Evolutionary conservation across 1,140 invertebrate genomes (phyloP).

Genomic region (Neotoxoptera formosana): DNA sequence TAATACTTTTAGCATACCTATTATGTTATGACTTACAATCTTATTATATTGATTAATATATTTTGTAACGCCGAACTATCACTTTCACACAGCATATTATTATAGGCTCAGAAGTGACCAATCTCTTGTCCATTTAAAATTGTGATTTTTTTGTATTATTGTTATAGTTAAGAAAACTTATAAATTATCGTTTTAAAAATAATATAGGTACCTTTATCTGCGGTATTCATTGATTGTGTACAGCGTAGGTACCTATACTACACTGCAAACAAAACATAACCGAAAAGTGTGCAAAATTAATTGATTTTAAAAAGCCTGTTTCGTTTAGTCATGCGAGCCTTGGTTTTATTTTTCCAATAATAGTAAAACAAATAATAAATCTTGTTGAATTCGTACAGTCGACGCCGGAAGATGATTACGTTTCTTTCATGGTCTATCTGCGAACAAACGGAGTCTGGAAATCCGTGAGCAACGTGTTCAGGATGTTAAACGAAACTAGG

Average conservation of each 20-base stretch:
- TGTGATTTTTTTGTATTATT: too few species aligned
- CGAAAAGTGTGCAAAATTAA: background rate
- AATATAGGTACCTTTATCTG: background rate
- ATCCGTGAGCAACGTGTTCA: background rate
- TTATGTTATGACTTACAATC: background rate
- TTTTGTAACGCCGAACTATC: background rate
- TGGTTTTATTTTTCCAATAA: background rate
- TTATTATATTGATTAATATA: background rate
- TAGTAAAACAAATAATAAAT: background rate
- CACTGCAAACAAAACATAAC: background rate
- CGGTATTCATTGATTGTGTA: background rate
- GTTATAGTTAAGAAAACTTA: too few species aligned
- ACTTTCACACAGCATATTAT: background rate
- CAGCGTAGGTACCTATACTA: background rate
- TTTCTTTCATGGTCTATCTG: conserved; percentile 28
- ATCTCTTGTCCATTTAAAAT: background rate
- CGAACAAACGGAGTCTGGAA: conserved; percentile 13
- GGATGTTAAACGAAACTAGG: conserved; percentile 26
- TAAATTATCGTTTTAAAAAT: background rate
- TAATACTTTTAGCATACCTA: background rate
- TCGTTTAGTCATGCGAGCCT: background rate
- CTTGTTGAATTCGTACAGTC: background rate
- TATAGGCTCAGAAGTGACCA: background rate
- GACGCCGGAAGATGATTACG: background rate
- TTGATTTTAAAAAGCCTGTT: background rate